Evolutionary conservation across 1,140 invertebrate genomes (phyloP).

Genomic region (Caenorhabditis elegans): WBcel235 BX284606.5:6935501-6936000

Average conservation of each 20-base stretch:
- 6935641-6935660: too few relatives aligned
- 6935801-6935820: conserved; percentile 43
- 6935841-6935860: background rate
- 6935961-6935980: too few relatives aligned
- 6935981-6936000: too few relatives aligned
- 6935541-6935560: conserved; percentile 21
- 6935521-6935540: conserved; percentile 20
- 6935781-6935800: conserved; percentile 26
- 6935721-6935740: background rate
- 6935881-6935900: too few relatives aligned
- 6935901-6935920: too few relatives aligned
- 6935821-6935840: conserved; percentile 21
- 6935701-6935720: too few relatives aligned
- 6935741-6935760: background rate
- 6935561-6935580: background rate
- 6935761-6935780: background rate
- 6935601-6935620: background rate
- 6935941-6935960: too few relatives aligned
- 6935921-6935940: too few relatives aligned
- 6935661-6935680: background rate
- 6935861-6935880: too few relatives aligned
- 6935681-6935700: background rate
- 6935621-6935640: too few relatives aligned
- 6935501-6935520: conserved; percentile 31
- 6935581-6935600: conserved; percentile 8